Percentiles rank a stretch among this genome's conserved stretches.
Conservation (phyloP, 2,888 invertebrate genomes). For the Melanargia galathea region DNA sequence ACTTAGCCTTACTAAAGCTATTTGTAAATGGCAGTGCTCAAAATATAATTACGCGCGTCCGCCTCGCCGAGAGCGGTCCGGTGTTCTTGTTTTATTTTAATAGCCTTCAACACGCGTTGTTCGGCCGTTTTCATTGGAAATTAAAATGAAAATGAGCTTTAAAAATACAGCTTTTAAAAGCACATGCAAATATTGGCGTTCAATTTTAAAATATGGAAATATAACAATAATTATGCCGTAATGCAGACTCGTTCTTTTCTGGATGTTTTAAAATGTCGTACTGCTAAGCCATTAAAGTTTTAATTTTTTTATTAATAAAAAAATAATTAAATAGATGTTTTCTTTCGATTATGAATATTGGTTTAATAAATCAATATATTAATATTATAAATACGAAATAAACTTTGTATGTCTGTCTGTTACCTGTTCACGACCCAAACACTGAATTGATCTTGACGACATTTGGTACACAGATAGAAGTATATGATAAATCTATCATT, state of each 20-base stretch:
- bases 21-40: slow-evolving; percentile 36
- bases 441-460: no score
- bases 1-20: slow-evolving; percentile 32
- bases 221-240: not conserved
- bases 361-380: no score
- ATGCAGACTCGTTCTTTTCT: not conserved
- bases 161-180: slow-evolving; percentile 19
- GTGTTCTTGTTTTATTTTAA: slow-evolving; percentile 36
- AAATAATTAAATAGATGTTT: no score
- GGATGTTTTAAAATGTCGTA: not conserved
- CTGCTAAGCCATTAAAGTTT: not conserved
- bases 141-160: slow-evolving; percentile 24
- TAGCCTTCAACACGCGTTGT: slow-evolving; percentile 28
- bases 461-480: no score
- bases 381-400: no score
- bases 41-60: slow-evolving; percentile 36
- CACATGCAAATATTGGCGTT: slow-evolving; percentile 17
- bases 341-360: no score
- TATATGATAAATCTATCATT: no score
- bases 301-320: not conserved
- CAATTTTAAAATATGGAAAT: slow-evolving; percentile 15
- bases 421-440: no score
- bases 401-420: no score
- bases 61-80: slow-evolving; percentile 19
- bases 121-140: slow-evolving; percentile 20